Evolutionary conservation across 2,888 invertebrate species (phyloP).

Genomic region (Drosophila kokeensis): DNA sequence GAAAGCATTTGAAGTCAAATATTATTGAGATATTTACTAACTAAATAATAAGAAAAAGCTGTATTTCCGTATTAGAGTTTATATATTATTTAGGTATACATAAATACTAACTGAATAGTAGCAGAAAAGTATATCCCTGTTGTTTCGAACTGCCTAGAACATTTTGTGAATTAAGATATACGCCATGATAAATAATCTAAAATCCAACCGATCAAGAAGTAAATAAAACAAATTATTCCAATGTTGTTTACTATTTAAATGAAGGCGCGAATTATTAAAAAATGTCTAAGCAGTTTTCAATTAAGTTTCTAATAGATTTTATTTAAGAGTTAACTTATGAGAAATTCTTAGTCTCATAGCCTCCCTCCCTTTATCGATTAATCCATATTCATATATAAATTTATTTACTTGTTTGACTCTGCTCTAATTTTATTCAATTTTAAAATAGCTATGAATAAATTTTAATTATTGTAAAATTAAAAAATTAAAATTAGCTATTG

Average conservation of each 20-base stretch:
- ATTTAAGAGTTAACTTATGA: neutral
- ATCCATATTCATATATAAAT: neutral
- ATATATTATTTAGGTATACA: neutral
- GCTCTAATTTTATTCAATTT: neutral
- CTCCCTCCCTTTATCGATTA: too few relatives aligned
- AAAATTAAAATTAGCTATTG: neutral
- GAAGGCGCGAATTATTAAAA: fast-evolving
- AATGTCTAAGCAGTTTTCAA: neutral
- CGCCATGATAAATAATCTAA: neutral
- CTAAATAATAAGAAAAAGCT: neutral
- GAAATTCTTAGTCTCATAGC: neutral
- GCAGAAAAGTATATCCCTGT: neutral
- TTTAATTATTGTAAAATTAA: neutral
- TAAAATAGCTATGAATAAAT: neutral
- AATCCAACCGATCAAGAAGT: neutral
- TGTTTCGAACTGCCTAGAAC: too few relatives aligned
- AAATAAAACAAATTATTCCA: neutral
- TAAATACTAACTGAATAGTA: neutral
- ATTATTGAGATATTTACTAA: neutral
- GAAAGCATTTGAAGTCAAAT: neutral
- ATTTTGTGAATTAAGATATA: too few relatives aligned
- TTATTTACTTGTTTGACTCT: neutral
- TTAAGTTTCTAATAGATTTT: neutral
- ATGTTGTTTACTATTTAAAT: neutral
- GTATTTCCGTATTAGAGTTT: neutral